phyloP scores from a whole-genome alignment of 1,140 invertebrate genomes.

The Cydia pomonella region DNA sequence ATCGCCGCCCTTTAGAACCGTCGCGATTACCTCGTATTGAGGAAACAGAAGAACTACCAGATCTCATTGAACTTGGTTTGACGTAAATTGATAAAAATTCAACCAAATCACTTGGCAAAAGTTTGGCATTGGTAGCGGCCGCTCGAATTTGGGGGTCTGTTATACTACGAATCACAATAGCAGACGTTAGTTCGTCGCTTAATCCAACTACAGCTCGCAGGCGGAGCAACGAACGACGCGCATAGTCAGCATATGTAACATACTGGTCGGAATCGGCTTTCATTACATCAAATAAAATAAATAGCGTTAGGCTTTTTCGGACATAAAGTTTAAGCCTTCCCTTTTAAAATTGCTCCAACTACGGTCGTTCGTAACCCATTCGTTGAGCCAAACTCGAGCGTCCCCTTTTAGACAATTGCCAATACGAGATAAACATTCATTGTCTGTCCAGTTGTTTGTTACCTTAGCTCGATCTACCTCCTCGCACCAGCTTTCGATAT shows the following conservation, averaged over 20 bases:
- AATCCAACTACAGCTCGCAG: conserved; percentile 28
- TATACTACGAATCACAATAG: conserved; percentile 34
- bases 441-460: conserved; percentile 35
- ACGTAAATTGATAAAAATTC: conserved; percentile 34
- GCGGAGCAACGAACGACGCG: conserved; percentile 10
- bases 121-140: conserved; percentile 34
- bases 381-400: conserved; percentile 37
- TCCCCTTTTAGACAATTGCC: conserved; percentile 37
- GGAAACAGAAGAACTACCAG: background rate
- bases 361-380: conserved; percentile 40
- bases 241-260: conserved; percentile 37
- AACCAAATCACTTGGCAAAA: conserved; percentile 12
- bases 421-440: conserved; percentile 36
- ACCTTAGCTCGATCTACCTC: conserved; percentile 35
- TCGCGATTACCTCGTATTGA: background rate
- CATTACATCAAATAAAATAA: conserved; percentile 39
- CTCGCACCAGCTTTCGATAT: conserved; percentile 38
- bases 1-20: background rate
- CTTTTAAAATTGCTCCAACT: conserved; percentile 38
- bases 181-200: conserved; percentile 21
- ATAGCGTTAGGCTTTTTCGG: conserved; percentile 29
- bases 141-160: conserved; percentile 30
- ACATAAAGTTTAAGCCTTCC: conserved; percentile 36
- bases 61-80: conserved; percentile 15
- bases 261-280: conserved; percentile 32